Evolutionary conservation across 2,797 vertebrate genomes (phyloP), one percentile per base, ranked within the genome.

Genomic region (Coendou prehensilis): DNA sequence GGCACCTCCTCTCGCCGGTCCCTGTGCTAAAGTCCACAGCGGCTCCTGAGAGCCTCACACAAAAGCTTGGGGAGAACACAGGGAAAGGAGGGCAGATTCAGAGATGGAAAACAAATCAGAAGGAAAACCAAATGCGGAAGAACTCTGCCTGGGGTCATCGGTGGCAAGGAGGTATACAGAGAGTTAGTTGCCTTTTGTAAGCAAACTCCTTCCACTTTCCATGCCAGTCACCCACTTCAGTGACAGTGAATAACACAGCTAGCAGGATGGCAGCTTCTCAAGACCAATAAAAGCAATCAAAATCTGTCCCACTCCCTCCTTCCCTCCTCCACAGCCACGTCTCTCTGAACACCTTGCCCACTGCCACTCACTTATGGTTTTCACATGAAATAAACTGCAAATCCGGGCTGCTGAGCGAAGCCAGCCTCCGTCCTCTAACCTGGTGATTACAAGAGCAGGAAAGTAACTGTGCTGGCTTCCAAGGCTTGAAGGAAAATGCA

Each of bases 401-500:
- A 92, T 92, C 67, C 37, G 52, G 61, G 18, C 17, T 91, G 18
- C 71, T 61, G 33, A 85, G 59, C 8, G 52, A 94, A 91, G 56
- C 15, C 78, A 88, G 87, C 23, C 78, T 83, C 78, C 61, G 57
- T 47, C 67, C 64, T 93, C 57, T 86, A 41, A 71, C 26, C 69
- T 15, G n/a, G 30, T 41, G 82, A 84, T 91, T 28, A 52, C 23
- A 56, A 69, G 59, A 86, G 50, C 80, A 41, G 80, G 64, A 64
- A 84, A 84, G 57, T 45, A 56, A 59, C 13, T 83, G 73, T 61
- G 7, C 75, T 88, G 56, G 26, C 17, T 52, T 93, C 61, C 18
- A 57, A 96, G 56, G 20, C 26, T 88, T 67, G 75, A 69, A 90
- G 69, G 9, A 57, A 90, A 97, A 78, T 9, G 9, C 9, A 93